phyloP scores from a whole-genome alignment of 1,140 invertebrate genomes.

The Rhagoletis zephyria region DNA sequence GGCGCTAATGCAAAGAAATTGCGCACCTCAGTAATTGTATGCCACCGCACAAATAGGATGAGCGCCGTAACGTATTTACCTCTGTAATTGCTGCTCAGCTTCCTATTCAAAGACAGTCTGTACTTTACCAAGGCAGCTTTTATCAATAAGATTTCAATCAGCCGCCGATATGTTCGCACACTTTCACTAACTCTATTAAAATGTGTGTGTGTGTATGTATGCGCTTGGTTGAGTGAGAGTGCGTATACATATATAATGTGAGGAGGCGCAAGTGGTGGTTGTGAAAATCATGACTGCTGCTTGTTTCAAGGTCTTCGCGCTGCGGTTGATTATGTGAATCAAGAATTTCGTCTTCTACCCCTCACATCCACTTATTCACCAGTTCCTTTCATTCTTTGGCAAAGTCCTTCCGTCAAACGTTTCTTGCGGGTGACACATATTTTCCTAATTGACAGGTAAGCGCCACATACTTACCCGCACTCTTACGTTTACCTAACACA shows the following conservation, averaged over 20 bases:
- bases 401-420: not conserved
- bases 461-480: not conserved
- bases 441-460: constrained; percentile 35
- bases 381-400: not conserved
- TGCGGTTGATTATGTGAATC: constrained; percentile 31
- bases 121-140: not conserved
- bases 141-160: constrained; percentile 5
- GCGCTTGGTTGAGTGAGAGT: not conserved
- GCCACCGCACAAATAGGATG: not conserved
- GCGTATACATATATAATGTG: not conserved
- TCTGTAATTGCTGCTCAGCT: not conserved
- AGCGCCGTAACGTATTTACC: not conserved
- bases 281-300: not conserved
- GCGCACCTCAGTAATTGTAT: not conserved
- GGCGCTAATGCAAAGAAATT: not conserved
- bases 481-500: not conserved
- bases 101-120: not conserved
- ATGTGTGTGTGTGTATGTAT: not conserved
- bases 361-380: not conserved
- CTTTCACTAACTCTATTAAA: not conserved
- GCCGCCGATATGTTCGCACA: not conserved
- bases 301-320: not conserved
- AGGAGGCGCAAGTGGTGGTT: not conserved
- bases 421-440: constrained; percentile 25
- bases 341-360: not conserved